Percentiles rank a stretch among this genome's conserved stretches.
These are phyloP conservation scores for Thunnus thynnus DNA, from an alignment of 2,113 vertebrate genomes.

Conservation along the genomic window DNA sequence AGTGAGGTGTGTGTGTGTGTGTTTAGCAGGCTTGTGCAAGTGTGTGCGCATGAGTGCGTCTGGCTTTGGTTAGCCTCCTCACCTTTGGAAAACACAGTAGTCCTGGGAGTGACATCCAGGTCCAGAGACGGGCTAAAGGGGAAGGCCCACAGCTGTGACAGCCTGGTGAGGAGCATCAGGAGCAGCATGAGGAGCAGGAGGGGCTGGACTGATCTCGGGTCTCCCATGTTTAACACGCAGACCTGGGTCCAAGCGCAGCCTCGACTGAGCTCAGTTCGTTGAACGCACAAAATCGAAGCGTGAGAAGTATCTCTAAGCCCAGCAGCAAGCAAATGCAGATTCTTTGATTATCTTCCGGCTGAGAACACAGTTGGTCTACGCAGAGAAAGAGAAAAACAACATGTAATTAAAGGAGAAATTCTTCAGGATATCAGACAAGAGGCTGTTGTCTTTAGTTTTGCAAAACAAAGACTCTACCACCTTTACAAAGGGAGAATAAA, in stretches of 20 bases:
- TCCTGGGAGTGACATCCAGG: slow-evolving; percentile 83
- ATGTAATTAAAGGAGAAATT: neutral
- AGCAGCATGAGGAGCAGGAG: slow-evolving; percentile 53
- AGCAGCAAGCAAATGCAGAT: slow-evolving; percentile 27
- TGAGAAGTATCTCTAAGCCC: slow-evolving; percentile 14
- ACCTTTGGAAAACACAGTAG: slow-evolving; percentile 82
- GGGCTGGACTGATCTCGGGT: slow-evolving; percentile 33
- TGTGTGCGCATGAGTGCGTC: slow-evolving; percentile 9
- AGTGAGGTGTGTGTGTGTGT: slow-evolving; percentile 25
- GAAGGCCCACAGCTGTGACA: slow-evolving; percentile 76
- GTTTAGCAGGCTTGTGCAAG: neutral
- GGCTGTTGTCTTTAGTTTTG: neutral
- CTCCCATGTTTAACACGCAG: slow-evolving; percentile 64
- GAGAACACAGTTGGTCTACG: slow-evolving; percentile 42
- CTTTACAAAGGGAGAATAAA: neutral
- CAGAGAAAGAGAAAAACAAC: slow-evolving; percentile 41
- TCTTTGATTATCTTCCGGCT: slow-evolving; percentile 64
- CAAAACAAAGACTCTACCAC: neutral
- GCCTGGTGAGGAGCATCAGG: slow-evolving; percentile 56
- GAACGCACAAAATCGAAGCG: slow-evolving; percentile 15
- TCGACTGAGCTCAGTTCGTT: slow-evolving; percentile 17
- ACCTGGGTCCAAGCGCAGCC: slow-evolving; percentile 12
- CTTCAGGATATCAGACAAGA: slow-evolving; percentile 5
- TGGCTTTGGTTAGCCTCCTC: neutral
- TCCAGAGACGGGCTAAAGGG: slow-evolving; percentile 84